Base-by-base conservation (phyloP, 2,888 invertebrate genomes). In the Pristionchus exspectatus region DNA sequence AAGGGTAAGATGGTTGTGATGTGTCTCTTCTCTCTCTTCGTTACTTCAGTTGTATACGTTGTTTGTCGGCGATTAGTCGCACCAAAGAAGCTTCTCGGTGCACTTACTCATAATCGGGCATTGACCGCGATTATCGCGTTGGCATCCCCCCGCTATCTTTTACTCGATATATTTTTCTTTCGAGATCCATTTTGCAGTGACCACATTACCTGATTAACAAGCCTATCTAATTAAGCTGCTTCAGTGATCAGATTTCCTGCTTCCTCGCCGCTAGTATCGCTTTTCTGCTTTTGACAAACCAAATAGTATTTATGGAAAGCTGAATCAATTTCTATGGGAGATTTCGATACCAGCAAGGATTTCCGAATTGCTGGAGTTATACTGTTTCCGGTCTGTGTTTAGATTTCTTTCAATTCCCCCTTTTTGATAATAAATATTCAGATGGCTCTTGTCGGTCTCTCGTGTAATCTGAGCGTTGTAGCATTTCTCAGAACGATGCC, bases 351-450 rank as follows among this genome's bases (percentile, higher is more conserved):
- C 4, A 44, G 44, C 24, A 38, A 44, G 2, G 77, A 44, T 7
- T 77, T 44, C 44, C 77, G 44, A 77, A 44, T 77, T 1, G 77
- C 77, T 9, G 77, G 77, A 24, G 77, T 44, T 0, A 77, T 77
- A 12, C 77, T 77, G 1, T 77, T 77, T 9, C 38, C 38, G 77
- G 77, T 77, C 5, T 7, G 77, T 44, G 3, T 74, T 5, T 74
- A 0, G 38, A 2, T 2, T n/a, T n/a, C n/a, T n/a, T n/a, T n/a
- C n/a, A n/a, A n/a, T n/a, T 7, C 27, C 27, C 9, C 0, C 5
- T 24, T n/a, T n/a, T 5, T 38, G 5, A 38, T 24, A 14, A 16
- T 2, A 18, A 27, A n/a, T n/a, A n/a, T 33, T 44, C 24, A 77
- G 38, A 30, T 44, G 44, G 38, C 44, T 77, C 21, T 77, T 0